phyloP scores from a whole-genome alignment of 92 coral and sea anemone genomes.

The Paramuricea clavata region DNA sequence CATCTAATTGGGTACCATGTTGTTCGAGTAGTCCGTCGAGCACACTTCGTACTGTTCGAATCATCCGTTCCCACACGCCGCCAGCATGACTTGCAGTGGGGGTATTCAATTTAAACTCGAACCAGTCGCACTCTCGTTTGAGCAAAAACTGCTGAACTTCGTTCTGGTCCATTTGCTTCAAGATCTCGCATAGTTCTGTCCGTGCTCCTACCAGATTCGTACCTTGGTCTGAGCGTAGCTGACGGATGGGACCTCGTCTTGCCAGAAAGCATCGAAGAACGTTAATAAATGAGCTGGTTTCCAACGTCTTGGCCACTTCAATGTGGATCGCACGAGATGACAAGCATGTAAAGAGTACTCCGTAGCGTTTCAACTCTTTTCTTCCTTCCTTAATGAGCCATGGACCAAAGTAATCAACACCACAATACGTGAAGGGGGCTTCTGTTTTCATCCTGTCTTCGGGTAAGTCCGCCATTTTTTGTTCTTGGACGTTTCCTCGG shows the following conservation, averaged over 20 bases:
- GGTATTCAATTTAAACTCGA: neutral
- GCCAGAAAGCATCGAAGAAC: constrained; percentile 1
- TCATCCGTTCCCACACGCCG: neutral
- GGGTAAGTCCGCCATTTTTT: too few relatives aligned
- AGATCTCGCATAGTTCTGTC: neutral
- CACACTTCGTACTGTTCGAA: neutral
- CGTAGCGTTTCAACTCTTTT: constrained; percentile 11
- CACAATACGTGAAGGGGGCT: too few relatives aligned
- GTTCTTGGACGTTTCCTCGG: constrained; percentile 37
- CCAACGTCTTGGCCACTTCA: constrained; percentile 4
- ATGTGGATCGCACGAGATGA: neutral
- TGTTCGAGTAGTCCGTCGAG: constrained; percentile 3
- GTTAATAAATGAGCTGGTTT: neutral
- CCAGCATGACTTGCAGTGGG: neutral
- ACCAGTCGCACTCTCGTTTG: neutral
- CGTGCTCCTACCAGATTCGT: constrained; percentile 9
- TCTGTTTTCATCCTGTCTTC: too few relatives aligned
- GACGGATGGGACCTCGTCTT: constrained; percentile 7
- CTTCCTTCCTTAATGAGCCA: constrained; percentile 1
- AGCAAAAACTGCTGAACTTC: neutral
- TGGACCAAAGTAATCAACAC: too few relatives aligned
- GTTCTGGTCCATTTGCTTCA: too few relatives aligned
- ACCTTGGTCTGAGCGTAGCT: constrained; percentile 8
- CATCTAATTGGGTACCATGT: constrained; percentile 3
- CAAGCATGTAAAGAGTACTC: constrained; percentile 5